phyloP scores from a whole-genome alignment of 2,888 invertebrate genomes.

The Automeris io region DNA sequence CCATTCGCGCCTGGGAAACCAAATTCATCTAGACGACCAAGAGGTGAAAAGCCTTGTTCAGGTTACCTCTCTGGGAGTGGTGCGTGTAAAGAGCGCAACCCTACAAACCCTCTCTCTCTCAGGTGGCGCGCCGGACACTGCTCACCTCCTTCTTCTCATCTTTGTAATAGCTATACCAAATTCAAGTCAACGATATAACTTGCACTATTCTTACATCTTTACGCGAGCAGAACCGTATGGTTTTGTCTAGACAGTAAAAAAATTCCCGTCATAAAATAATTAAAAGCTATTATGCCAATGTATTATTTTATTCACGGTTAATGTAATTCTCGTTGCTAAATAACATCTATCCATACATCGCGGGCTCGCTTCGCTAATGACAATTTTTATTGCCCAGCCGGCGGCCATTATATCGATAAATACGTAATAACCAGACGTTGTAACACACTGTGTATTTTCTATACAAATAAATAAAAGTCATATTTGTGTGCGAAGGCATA shows the following conservation, averaged over 20 bases:
- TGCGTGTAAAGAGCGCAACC: no score
- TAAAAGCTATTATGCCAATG: background rate
- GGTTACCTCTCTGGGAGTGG: no score
- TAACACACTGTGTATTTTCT: conserved; percentile 2
- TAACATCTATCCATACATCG: background rate
- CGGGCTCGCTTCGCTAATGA: conserved; percentile 8
- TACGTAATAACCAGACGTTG: conserved; percentile 6
- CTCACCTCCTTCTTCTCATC: no score
- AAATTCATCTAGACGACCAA: no score
- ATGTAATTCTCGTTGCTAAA: conserved; percentile 3
- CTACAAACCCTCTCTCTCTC: no score
- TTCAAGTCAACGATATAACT: no score
- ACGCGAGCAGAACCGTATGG: no score
- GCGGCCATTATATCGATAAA: conserved; percentile 7
- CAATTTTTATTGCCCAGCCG: conserved; percentile 12
- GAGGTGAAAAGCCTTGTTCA: no score
- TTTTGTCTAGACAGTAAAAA: background rate
- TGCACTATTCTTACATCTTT: no score
- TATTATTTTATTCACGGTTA: background rate
- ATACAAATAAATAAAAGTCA: conserved; percentile 13
- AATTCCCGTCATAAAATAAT: background rate
- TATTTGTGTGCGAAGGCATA: conserved; percentile 6
- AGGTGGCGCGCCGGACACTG: no score
- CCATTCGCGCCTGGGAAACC: no score
- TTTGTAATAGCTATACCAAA: no score